Evolutionary conservation across 2,888 invertebrate species (phyloP), one percentile per base, ranked within the genome.

Genomic region (Muschampia plurimacula): DNA sequence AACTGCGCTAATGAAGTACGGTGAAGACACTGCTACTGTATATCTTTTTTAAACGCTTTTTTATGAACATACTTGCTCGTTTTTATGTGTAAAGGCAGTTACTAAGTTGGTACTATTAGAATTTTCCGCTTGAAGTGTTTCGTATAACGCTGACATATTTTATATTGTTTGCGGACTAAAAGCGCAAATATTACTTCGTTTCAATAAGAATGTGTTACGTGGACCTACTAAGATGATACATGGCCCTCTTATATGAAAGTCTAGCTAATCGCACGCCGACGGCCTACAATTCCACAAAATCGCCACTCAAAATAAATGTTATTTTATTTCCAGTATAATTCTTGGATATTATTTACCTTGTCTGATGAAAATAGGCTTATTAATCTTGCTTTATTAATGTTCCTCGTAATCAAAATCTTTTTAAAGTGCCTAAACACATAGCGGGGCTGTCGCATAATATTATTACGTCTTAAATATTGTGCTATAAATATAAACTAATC

Each of bases 291-390:
- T 28, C 22, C 22, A 46, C 64, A 32, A 28, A 52, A 28, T 62
- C 60, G 60, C 49, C 32, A 52, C 62, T 60, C 39, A 10, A 68
- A 60, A 68, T 68, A 68, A 60, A 60, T 46, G 36, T 69, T 63
- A 39, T 62, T 63, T 62, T 49, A 65, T 65, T 13, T 49, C 13
- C 46, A 59, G 41, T 22, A 41, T 46, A 32, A 60, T 49, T 39
- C 69, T 62, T n/a, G 22, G 15, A 52, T 69, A 69, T 69, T 69
- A 52, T 52, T 69, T 41, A 52, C 44, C 13, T n/a, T 39, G 13
- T 52, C 63, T 52, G 49, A 49, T 49, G 32, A n/a, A n/a, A 49
- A 65, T 65, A 49, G 49, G 22, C 44, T 49, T 49, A 65, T 65
- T 32, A 49, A 65, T 65, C 49, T 49, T 65, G 32, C 7, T 22